Percentiles rank a stretch among this genome's conserved stretches.
Evolutionary conservation across 1,140 invertebrate species (phyloP).

Genomic region (Pissodes strobi): DNA sequence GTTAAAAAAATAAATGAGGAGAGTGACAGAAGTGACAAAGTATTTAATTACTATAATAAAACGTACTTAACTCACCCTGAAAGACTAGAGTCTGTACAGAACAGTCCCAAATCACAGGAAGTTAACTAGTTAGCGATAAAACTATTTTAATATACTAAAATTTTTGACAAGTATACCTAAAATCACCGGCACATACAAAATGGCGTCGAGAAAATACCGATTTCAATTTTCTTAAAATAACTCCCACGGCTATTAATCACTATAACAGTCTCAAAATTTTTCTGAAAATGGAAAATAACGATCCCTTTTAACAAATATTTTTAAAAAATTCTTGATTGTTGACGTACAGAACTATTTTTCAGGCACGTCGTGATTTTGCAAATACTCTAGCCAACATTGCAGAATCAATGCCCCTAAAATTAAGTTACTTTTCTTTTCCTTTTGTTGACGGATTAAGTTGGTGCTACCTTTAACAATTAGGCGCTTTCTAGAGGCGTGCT

Average conservation of each 20-base stretch:
- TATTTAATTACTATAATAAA: conserved; percentile 22
- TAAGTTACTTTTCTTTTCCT: background rate
- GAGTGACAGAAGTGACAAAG: conserved; percentile 48
- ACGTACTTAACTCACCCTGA: conserved; percentile 11
- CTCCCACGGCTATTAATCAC: conserved; percentile 15
- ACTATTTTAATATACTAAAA: conserved; percentile 30
- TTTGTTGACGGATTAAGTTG: too few species aligned
- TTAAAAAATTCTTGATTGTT: conserved; percentile 50
- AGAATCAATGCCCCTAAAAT: conserved; percentile 12
- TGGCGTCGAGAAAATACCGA: conserved; percentile 53
- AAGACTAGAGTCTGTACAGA: background rate
- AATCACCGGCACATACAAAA: conserved; percentile 55
- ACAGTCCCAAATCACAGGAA: background rate
- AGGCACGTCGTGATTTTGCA: conserved; percentile 54
- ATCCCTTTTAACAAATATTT: conserved; percentile 33
- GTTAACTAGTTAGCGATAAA: conserved; percentile 11
- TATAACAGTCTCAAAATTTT: conserved; percentile 20
- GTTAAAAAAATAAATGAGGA: conserved; percentile 51
- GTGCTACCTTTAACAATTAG: too few species aligned
- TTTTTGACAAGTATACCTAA: conserved; percentile 47
- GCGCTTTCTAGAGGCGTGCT: too few species aligned
- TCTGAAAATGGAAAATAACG: conserved; percentile 11
- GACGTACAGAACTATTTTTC: conserved; percentile 52
- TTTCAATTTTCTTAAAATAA: conserved; percentile 47
- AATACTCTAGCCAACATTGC: conserved; percentile 40